Conservation (phyloP, 35 echinoderm and acorn worm genomes). For the Anneissia japonica region DNA sequence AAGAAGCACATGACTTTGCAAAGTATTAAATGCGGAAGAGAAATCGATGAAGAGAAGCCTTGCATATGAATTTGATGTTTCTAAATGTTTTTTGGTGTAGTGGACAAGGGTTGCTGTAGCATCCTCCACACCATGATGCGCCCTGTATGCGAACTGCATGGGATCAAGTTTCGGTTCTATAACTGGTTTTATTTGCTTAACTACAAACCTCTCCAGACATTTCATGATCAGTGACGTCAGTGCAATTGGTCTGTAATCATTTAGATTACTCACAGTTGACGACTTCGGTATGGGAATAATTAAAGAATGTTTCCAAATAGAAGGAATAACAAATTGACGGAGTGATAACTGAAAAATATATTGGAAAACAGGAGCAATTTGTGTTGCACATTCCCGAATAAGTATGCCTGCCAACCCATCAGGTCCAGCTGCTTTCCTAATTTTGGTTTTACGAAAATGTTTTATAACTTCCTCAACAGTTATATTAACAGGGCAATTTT, state of each 20-base stretch:
- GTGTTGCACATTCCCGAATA: too few species aligned
- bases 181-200: too few species aligned
- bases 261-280: not conserved
- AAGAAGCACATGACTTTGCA: too few species aligned
- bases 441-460: too few species aligned
- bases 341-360: not conserved
- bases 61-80: not conserved
- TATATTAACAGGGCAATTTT: too few species aligned
- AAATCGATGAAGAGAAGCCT: not conserved
- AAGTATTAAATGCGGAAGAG: not conserved
- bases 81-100: not conserved
- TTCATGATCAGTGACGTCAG: constrained; percentile 1
- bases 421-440: too few species aligned
- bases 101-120: not conserved
- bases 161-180: not conserved
- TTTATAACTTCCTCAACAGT: too few species aligned
- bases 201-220: not conserved
- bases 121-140: not conserved
- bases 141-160: constrained; percentile 14
- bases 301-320: not conserved
- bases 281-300: not conserved
- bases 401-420: too few species aligned
- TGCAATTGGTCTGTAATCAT: not conserved
- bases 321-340: not conserved
- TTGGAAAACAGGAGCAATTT: not conserved